Evolutionary conservation across 2,888 invertebrate species (phyloP).

Genomic region (Dynastes maya): DNA sequence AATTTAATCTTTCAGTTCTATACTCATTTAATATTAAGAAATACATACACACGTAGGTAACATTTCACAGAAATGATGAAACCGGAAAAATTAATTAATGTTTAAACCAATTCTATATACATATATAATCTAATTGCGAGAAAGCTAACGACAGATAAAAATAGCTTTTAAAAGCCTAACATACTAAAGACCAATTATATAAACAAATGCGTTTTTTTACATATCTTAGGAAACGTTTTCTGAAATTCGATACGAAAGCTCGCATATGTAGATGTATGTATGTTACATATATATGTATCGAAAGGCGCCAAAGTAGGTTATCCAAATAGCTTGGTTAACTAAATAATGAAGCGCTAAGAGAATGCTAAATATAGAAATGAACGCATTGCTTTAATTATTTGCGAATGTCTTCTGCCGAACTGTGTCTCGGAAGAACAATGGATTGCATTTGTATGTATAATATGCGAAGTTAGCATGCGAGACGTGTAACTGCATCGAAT

Average conservation of each 20-base stretch:
- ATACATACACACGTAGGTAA: too few relatives aligned
- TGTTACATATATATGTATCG: not conserved
- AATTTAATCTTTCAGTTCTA: too few relatives aligned
- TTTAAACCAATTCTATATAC: too few relatives aligned
- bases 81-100: too few relatives aligned
- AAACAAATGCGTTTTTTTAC: not conserved
- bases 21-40: too few relatives aligned
- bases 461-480: too few relatives aligned
- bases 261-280: not conserved
- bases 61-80: too few relatives aligned
- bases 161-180: not conserved
- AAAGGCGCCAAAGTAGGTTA: constrained; percentile 28
- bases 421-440: not conserved
- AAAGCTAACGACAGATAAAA: not conserved
- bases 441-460: not conserved
- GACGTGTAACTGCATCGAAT: too few relatives aligned
- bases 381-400: constrained; percentile 14
- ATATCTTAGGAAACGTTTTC: not conserved
- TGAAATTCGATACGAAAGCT: constrained; percentile 4
- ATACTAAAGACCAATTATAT: not conserved
- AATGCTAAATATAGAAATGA: constrained; percentile 32
- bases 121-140: too few relatives aligned
- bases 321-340: constrained; percentile 27
- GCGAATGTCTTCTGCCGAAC: constrained; percentile 2
- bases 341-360: constrained; percentile 32